Conservation (phyloP, 2,797 vertebrate genomes). For the Todus mexicanus region DNA sequence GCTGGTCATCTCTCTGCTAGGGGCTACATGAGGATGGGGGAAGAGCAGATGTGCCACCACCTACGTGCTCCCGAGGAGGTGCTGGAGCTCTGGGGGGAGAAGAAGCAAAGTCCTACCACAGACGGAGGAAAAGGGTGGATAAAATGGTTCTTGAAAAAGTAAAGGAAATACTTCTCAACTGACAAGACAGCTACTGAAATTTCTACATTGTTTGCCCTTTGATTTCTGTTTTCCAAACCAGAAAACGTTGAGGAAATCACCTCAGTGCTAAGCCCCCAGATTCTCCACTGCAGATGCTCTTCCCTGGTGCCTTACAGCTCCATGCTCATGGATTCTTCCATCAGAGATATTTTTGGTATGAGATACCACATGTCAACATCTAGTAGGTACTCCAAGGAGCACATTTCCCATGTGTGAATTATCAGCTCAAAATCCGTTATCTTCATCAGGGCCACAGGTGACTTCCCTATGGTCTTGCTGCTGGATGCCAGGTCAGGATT, state of each 20-base stretch:
- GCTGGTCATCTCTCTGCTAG: not conserved
- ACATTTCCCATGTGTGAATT: not conserved
- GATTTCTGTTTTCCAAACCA: not conserved
- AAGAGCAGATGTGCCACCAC: not conserved
- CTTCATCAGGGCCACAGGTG: not conserved
- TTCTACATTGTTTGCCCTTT: not conserved
- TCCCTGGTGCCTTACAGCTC: not conserved
- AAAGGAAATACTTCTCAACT: not conserved
- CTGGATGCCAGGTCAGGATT: not conserved
- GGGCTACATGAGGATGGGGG: not conserved
- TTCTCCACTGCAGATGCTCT: not conserved
- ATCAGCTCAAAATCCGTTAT: not conserved
- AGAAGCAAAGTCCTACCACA: not conserved
- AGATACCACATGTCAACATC: not conserved
- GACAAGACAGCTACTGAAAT: not conserved
- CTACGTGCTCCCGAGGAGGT: accelerated
- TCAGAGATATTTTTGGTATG: not conserved
- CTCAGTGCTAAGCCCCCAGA: not conserved
- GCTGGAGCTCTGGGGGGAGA: not conserved
- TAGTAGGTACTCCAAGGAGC: not conserved
- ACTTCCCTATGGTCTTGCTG: not conserved
- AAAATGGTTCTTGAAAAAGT: not conserved
- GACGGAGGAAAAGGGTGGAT: not conserved
- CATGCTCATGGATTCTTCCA: not conserved
- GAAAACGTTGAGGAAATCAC: not conserved